These are phyloP conservation scores for Chrysomallon squamiferum DNA, from an alignment of 1,140 invertebrate genomes.

Conservation along the genomic window DNA sequence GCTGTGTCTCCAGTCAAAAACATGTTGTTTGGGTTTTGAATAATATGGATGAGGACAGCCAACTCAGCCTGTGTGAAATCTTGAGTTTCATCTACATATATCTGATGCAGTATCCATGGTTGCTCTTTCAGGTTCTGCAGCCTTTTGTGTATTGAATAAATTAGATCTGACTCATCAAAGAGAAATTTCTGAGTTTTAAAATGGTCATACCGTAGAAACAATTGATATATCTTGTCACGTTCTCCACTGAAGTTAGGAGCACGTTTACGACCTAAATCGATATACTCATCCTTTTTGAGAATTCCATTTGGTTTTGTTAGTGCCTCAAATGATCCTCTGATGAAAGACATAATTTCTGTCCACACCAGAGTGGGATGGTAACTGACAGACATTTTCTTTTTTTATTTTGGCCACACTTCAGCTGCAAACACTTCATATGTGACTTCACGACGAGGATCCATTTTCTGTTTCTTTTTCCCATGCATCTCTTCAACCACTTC, in stretches of 20 bases:
- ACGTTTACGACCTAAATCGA: conserved; percentile 37
- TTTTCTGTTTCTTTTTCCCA: conserved; percentile 18
- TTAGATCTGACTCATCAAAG: conserved; percentile 48
- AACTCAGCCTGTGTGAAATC: conserved; percentile 55
- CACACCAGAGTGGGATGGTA: conserved; percentile 47
- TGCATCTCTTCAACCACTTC: background rate
- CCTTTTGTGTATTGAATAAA: conserved; percentile 21
- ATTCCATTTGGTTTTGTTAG: conserved; percentile 27
- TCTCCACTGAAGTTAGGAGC: conserved; percentile 44
- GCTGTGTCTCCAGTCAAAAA: conserved; percentile 54
- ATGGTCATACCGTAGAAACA: conserved; percentile 29
- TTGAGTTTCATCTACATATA: conserved; percentile 53
- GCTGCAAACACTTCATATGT: conserved; percentile 53
- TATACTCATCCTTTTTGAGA: conserved; percentile 33
- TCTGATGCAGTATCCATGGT: conserved; percentile 31
- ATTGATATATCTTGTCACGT: conserved; percentile 34
- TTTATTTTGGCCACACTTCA: conserved; percentile 50
- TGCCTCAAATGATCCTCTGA: conserved; percentile 54
- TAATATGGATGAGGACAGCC: conserved; percentile 38
- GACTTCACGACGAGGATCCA: conserved; percentile 38
- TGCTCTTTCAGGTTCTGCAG: background rate
- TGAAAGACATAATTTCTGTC: conserved; percentile 54
- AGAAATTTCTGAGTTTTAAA: conserved; percentile 17
- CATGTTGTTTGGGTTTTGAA: conserved; percentile 43
- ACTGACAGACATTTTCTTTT: conserved; percentile 24